These are phyloP conservation scores for Nymphalis io DNA, from an alignment of 1,140 invertebrate genomes.

Conservation along the genomic window DNA sequence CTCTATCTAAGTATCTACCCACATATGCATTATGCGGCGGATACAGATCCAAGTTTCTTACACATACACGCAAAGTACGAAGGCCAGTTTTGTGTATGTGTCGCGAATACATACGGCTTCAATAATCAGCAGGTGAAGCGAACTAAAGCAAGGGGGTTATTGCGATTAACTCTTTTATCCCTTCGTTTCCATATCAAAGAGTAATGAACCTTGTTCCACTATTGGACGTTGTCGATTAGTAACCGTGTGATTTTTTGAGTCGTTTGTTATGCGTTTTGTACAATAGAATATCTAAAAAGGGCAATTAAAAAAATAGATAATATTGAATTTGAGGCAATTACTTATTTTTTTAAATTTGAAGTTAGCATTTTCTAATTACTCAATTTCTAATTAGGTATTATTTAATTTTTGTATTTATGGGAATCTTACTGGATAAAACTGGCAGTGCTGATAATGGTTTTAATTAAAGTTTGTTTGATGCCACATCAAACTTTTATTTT, in stretches of 20 bases:
- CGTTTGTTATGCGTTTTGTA: constrained; percentile 15
- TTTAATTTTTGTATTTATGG: constrained; percentile 10
- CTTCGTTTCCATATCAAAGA: constrained; percentile 81
- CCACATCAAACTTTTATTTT: not conserved
- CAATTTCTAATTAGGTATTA: constrained; percentile 11
- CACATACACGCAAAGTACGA: constrained; percentile 74
- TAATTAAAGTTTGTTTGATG: not conserved
- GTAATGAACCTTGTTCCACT: constrained; percentile 80
- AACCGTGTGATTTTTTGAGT: constrained; percentile 71
- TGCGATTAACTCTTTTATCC: constrained; percentile 80
- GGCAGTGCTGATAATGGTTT: not conserved
- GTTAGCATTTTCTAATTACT: constrained; percentile 3
- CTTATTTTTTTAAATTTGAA: not conserved
- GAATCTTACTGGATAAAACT: constrained; percentile 30
- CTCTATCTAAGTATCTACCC: constrained; percentile 73
- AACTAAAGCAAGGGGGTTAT: constrained; percentile 77
- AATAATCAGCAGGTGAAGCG: constrained; percentile 80
- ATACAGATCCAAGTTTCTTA: constrained; percentile 79
- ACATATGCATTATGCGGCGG: constrained; percentile 75
- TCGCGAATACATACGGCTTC: constrained; percentile 78
- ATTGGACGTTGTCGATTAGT: constrained; percentile 75
- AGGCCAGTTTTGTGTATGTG: constrained; percentile 77
- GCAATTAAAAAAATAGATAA: not conserved
- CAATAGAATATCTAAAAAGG: constrained; percentile 2
- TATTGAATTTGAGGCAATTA: not conserved